Conservation (phyloP, 1,140 invertebrate species). For the Dendrolimus punctatus region DNA sequence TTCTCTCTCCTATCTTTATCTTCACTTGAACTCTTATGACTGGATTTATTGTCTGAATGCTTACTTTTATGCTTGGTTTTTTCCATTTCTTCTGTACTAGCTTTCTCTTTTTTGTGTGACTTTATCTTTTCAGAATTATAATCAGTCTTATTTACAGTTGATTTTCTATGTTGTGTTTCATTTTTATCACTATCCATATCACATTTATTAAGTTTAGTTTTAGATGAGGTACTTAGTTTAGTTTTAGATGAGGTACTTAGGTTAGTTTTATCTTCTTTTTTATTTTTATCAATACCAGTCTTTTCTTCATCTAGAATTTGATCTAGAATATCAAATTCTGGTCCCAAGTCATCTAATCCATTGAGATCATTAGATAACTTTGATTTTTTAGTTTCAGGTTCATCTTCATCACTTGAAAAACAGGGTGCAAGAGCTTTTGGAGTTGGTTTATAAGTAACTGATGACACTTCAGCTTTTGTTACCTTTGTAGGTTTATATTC, state of each 20-base stretch:
- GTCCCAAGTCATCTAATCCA: slow-evolving; percentile 60
- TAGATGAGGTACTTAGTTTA: no score
- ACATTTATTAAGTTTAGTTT: not conserved
- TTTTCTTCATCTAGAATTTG: slow-evolving; percentile 70
- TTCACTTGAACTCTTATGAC: slow-evolving; percentile 37
- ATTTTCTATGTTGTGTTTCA: not conserved
- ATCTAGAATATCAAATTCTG: slow-evolving; percentile 67
- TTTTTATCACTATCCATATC: not conserved
- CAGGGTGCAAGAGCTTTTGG: slow-evolving; percentile 54
- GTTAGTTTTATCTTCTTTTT: slow-evolving; percentile 17
- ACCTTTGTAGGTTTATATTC: slow-evolving; percentile 60
- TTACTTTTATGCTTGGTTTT: slow-evolving; percentile 16
- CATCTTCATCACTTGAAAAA: slow-evolving; percentile 70
- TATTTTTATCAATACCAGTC: slow-evolving; percentile 22
- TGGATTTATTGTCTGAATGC: slow-evolving; percentile 34
- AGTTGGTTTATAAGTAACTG: slow-evolving; percentile 57
- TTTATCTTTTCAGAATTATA: not conserved
- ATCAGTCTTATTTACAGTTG: slow-evolving; percentile 4
- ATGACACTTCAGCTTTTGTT: slow-evolving; percentile 27
- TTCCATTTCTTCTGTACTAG: slow-evolving; percentile 14
- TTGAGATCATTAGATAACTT: slow-evolving; percentile 56
- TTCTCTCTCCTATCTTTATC: slow-evolving; percentile 26
- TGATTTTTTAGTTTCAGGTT: slow-evolving; percentile 55
- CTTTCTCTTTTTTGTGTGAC: slow-evolving; percentile 22
- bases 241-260: not conserved